phyloP scores from a whole-genome alignment of 1,140 invertebrate species.

The Drosophila elegans region DNA sequence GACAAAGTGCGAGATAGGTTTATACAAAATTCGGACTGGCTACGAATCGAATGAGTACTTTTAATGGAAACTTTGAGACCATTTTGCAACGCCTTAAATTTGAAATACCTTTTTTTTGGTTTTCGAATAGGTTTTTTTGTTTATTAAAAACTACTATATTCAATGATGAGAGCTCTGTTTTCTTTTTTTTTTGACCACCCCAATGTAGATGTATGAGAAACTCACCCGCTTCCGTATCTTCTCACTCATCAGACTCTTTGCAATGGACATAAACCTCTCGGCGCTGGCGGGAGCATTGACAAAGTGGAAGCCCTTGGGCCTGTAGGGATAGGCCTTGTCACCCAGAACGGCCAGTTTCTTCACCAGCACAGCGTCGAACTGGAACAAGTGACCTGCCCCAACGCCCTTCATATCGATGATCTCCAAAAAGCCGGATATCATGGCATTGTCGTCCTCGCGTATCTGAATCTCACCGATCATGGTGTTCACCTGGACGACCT shows the following conservation, averaged over 20 bases:
- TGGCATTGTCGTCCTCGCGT: conserved; percentile 85
- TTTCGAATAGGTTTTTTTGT: too few relatives aligned
- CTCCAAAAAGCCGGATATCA: conserved; percentile 84
- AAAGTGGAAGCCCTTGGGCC: conserved; percentile 86
- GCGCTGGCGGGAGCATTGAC: conserved; percentile 86
- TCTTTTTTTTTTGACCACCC: too few relatives aligned
- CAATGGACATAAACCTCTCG: conserved; percentile 85
- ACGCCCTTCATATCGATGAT: conserved; percentile 85
- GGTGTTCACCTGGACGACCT: conserved; percentile 84
- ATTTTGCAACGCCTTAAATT: too few relatives aligned
- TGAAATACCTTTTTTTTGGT: too few relatives aligned
- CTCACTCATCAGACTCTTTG: conserved; percentile 86
- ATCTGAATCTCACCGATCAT: conserved; percentile 85
- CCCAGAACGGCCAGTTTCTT: conserved; percentile 85
- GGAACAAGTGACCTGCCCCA: conserved; percentile 85
- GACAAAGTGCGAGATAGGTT: too few relatives aligned
- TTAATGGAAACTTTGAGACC: too few relatives aligned
- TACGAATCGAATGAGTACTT: too few relatives aligned
- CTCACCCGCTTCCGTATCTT: conserved; percentile 86
- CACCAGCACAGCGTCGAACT: conserved; percentile 85
- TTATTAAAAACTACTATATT: too few relatives aligned
- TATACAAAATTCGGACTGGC: too few relatives aligned
- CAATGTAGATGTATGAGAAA: background rate
- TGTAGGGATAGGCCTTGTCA: conserved; percentile 86
- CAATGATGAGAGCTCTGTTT: too few relatives aligned